These are phyloP conservation scores for Carabus problematicus DNA, from an alignment of 2,888 invertebrate genomes.

Conservation along the genomic window DNA sequence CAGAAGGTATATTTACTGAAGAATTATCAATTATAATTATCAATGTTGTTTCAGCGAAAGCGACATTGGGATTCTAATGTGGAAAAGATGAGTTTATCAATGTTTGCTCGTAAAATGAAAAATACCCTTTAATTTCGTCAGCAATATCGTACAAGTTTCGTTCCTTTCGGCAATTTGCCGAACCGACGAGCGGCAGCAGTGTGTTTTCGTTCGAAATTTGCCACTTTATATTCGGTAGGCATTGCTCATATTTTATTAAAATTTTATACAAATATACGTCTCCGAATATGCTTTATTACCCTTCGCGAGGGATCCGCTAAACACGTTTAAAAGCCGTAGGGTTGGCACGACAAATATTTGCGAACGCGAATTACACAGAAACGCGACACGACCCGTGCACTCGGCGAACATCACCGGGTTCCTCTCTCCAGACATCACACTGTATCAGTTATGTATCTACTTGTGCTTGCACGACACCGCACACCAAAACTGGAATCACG, in stretches of 20 bases:
- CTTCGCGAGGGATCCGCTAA: constrained; percentile 39
- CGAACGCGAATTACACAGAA: constrained; percentile 34
- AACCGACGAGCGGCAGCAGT: constrained; percentile 13
- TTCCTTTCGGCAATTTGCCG: constrained; percentile 35
- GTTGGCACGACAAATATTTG: constrained; percentile 40
- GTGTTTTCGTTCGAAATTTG: constrained; percentile 37
- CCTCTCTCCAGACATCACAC: neutral
- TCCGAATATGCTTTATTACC: constrained; percentile 39
- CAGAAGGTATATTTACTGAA: too few relatives aligned
- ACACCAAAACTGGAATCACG: neutral
- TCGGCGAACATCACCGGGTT: neutral
- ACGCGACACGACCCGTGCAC: neutral
- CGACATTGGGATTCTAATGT: too few relatives aligned
- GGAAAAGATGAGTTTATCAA: too few relatives aligned
- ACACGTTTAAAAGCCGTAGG: constrained; percentile 39
- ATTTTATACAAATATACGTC: constrained; percentile 43
- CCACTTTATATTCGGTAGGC: constrained; percentile 41
- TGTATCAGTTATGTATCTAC: neutral
- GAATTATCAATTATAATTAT: too few relatives aligned
- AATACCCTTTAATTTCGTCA: too few relatives aligned
- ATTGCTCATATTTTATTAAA: constrained; percentile 42
- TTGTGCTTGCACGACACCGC: neutral
- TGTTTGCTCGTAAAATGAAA: too few relatives aligned
- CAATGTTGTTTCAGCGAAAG: too few relatives aligned
- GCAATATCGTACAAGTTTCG: too few relatives aligned